Evolutionary conservation across 2,888 invertebrate species (phyloP), one percentile per base, ranked within the genome.

Genomic region (Netelia fuscicornis): DNA sequence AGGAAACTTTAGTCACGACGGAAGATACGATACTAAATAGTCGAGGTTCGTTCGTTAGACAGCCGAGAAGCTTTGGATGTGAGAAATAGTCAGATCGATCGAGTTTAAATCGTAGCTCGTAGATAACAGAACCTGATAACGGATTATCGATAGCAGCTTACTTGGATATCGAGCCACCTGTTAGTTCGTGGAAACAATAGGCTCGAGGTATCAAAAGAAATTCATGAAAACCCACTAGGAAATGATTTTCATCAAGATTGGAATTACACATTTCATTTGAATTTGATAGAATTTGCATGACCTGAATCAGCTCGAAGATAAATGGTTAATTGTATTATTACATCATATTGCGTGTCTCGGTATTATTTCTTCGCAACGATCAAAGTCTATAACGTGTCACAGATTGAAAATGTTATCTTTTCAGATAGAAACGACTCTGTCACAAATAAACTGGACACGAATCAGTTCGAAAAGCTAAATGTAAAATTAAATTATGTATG

Each of bases 81-180:
- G 42, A 70, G 75, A 82, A 48, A 48, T 48, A 54, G 70, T 79
- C 52, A 79, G 56, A 79, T 79, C 78, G 78, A 79, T 85, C 20
- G 65, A 82, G 65, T 81, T 74, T 70, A 42, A 79, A 79, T 81
- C 52, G 25, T 54, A 70, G 54, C 60, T 72, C 54, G 23, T 77
- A 77, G 84, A 84, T 84, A 84, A 84, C 77, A 84, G 70, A 67
- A 10, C 13, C 48, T 52, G 83, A 83, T 84, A 84, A 84, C 72
- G 42, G 62, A 78, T 81, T 81, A 81, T 84, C 84, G 58, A 23
- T 48, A 23, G 60, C 68, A 62, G 54, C 67, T n/a, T 25, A 52
- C 13, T 78, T 54, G 62, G 20, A 60, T 1, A 17, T 52, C 20
- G 52, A 10, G n/a, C 67, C 71, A 79, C 70, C 78, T 79, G 78